Base-by-base conservation (phyloP, 2,797 vertebrate species). In the Halcyon leucocephala region DNA sequence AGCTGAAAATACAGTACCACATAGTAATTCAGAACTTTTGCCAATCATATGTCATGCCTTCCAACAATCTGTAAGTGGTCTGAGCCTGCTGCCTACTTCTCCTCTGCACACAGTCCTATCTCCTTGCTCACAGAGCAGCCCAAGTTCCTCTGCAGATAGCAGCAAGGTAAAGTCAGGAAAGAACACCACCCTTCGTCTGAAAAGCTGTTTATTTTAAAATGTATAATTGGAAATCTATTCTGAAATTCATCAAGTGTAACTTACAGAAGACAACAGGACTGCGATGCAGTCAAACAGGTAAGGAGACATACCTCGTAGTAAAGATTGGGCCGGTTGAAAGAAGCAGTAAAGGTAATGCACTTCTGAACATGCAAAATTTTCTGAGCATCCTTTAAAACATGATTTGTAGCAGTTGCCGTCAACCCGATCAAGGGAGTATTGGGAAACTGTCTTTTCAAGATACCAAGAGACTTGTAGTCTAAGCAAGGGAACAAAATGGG, bases 391-490 rank as follows among this genome's bases (percentile, higher is more conserved):
- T 98, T 98, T 88, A 99, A 97, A 90, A 99, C 98, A 2, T 98
- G 98, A 92, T 98, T 98, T 51, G 99, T 99, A 24, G 99, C 99
- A 3, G 99, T 99, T 93, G 99, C 99, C 5, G 99, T 99, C 94
- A 99, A 98, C 22, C 99, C 99, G 8, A 99, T 98, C 79, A 99
- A 96, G 0, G 99, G 98, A 7, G 98, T 97, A 10, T 97, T 98
- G 31, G 99, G 98, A 94, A 99, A 99, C 96, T 99, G 99, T 22
- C 99, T 98, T 97, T 99, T 99, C 95, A 99, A 97, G 95, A 99
- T 99, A 20, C 99, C 99, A 83, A 99, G 98, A n/a, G 99, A 97
- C 79, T 99, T 99, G 93, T 99, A 99, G 97, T 99, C 99, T 99
- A 90, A 62, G 64, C 20, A 72, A 49, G 64, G 82, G 74, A 54